These are phyloP conservation scores for Tortrix viridana DNA, from an alignment of 2,888 invertebrate species.

Conservation along the genomic window DNA sequence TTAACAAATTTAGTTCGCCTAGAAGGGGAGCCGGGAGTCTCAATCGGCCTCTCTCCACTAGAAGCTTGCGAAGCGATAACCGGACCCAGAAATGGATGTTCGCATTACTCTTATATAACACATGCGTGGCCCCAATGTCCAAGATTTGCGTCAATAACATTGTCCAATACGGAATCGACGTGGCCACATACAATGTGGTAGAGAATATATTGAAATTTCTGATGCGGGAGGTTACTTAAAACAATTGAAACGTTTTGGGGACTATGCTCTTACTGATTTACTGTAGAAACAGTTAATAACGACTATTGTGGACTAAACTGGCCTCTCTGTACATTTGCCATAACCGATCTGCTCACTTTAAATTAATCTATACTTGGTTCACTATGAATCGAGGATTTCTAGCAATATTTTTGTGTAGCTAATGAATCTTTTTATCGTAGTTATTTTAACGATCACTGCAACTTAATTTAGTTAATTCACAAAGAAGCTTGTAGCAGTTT, in stretches of 20 bases:
- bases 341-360: neutral
- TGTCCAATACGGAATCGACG: conserved; percentile 73
- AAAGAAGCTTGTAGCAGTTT: no score
- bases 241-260: conserved; percentile 47
- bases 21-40: conserved; percentile 41
- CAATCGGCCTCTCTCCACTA: conserved; percentile 42
- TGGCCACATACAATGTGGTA: conserved; percentile 71
- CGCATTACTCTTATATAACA: conserved; percentile 71
- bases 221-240: conserved; percentile 66
- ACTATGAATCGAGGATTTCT: no score
- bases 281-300: no score
- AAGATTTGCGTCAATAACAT: conserved; percentile 71
- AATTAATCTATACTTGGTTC: no score
- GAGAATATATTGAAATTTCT: conserved; percentile 63
- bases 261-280: conserved; percentile 74
- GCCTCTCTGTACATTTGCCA: conserved; percentile 15
- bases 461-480: no score
- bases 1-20: conserved; percentile 28
- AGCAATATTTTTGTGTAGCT: no score
- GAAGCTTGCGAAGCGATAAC: conserved; percentile 44
- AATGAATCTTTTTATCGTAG: no score
- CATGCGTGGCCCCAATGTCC: conserved; percentile 75
- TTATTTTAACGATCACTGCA: no score
- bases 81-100: conserved; percentile 71
- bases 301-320: neutral